These are phyloP conservation scores for Archaeoteleia sp. DNA, from an alignment of 2,888 invertebrate genomes.

Conservation along the genomic window DNA sequence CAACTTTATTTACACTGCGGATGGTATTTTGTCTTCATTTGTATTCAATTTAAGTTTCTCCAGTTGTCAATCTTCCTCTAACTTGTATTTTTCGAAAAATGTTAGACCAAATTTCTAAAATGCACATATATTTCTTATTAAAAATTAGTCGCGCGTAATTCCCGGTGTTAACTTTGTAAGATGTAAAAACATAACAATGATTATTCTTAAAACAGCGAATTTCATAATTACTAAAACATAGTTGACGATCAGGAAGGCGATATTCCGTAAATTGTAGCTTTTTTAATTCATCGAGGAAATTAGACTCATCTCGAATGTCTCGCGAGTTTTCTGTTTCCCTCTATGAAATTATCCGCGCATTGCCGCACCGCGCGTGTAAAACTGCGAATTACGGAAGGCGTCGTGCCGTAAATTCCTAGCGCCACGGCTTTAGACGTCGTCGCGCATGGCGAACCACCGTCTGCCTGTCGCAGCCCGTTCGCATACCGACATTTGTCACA, in stretches of 20 bases:
- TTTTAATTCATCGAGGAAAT: conserved; percentile 40
- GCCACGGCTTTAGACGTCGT: conserved; percentile 38
- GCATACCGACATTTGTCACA: conserved; percentile 28
- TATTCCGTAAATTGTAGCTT: conserved; percentile 24
- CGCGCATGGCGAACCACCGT: conserved; percentile 32
- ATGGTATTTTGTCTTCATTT: too few relatives aligned
- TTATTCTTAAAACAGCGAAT: too few relatives aligned
- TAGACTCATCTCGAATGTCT: conserved; percentile 26
- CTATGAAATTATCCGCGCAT: conserved; percentile 50
- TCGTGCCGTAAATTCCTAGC: conserved; percentile 58
- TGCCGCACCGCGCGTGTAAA: conserved; percentile 47
- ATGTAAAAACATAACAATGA: too few relatives aligned
- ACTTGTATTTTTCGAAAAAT: too few relatives aligned
- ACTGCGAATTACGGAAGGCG: conserved; percentile 58
- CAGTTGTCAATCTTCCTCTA: too few relatives aligned
- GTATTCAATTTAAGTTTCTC: too few relatives aligned
- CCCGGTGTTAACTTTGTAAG: too few relatives aligned
- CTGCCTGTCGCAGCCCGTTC: conserved; percentile 21
- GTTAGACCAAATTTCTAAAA: too few relatives aligned
- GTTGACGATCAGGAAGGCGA: background rate
- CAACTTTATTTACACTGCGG: too few relatives aligned
- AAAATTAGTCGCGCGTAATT: too few relatives aligned
- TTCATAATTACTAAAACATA: background rate
- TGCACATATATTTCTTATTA: too few relatives aligned
- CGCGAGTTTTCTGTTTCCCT: conserved; percentile 27